phyloP scores from a whole-genome alignment of 2,888 invertebrate species.

The Eugnorisma glareosa region DNA sequence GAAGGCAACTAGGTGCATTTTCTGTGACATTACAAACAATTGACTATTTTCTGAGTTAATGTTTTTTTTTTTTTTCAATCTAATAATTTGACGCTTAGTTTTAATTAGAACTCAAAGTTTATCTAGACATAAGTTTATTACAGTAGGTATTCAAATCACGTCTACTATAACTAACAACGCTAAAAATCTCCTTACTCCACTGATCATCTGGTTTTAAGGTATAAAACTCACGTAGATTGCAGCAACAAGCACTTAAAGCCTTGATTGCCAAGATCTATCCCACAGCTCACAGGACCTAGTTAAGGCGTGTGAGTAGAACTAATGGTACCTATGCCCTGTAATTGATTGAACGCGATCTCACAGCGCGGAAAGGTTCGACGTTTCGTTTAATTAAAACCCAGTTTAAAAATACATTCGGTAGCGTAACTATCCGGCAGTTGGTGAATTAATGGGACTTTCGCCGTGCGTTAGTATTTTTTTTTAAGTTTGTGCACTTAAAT shows the following conservation, averaged over 20 bases:
- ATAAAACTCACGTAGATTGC: conserved; percentile 5
- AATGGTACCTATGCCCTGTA: conserved; percentile 63
- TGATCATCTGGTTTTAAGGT: background rate
- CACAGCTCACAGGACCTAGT: conserved; percentile 40
- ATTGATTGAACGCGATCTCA: conserved; percentile 70
- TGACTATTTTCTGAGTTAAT: background rate
- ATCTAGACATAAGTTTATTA: background rate
- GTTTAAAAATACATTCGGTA: conserved; percentile 67
- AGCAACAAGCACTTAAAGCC: conserved; percentile 39
- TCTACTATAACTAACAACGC: background rate
- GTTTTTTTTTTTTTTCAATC: background rate
- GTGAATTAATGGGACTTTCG: conserved; percentile 39
- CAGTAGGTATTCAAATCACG: background rate
- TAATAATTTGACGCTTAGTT: background rate
- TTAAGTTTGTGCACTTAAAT: conserved; percentile 5
- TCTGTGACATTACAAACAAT: background rate
- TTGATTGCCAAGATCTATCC: conserved; percentile 51
- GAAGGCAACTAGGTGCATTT: background rate
- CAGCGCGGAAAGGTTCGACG: conserved; percentile 53
- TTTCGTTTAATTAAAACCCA: conserved; percentile 69
- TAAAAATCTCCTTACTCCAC: background rate
- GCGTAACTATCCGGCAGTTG: conserved; percentile 46
- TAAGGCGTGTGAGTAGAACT: conserved; percentile 59
- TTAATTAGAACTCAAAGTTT: background rate
- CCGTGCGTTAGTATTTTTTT: conserved; percentile 29